Evolutionary conservation across 2,888 invertebrate species (phyloP).

Genomic region (Chloromyia formosa): DNA sequence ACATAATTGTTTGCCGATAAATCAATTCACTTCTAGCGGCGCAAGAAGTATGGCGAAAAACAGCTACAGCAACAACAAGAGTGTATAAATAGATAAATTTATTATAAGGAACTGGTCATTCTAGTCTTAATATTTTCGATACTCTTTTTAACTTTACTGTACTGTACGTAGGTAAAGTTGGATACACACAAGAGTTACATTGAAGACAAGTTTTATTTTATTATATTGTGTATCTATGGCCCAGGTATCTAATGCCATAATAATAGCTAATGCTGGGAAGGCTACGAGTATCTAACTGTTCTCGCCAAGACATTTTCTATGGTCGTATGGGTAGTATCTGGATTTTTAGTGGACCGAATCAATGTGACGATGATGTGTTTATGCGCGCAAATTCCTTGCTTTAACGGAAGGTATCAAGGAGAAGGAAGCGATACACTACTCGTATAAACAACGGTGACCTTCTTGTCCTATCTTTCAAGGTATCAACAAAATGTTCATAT

Average conservation of each 20-base stretch:
- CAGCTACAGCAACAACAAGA: not conserved
- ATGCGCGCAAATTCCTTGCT: too few relatives aligned
- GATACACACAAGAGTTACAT: not conserved
- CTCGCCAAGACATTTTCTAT: not conserved
- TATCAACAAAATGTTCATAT: too few relatives aligned
- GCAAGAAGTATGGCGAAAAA: constrained; percentile 24
- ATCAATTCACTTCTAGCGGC: constrained; percentile 33
- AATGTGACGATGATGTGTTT: too few relatives aligned
- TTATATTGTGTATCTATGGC: constrained; percentile 15
- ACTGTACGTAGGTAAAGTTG: not conserved
- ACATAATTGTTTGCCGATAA: constrained; percentile 36
- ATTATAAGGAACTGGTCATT: constrained; percentile 46
- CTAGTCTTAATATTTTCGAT: constrained; percentile 28
- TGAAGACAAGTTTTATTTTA: constrained; percentile 30
- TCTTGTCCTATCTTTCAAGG: too few relatives aligned
- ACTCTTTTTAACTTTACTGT: too few relatives aligned
- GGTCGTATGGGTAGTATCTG: too few relatives aligned
- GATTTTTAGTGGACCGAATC: too few relatives aligned
- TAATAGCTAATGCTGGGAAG: constrained; percentile 2
- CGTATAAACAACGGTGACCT: too few relatives aligned
- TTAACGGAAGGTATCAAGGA: too few relatives aligned
- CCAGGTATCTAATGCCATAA: constrained; percentile 15
- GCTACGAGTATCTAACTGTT: constrained; percentile 41
- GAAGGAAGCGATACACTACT: too few relatives aligned
- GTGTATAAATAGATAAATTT: constrained; percentile 39